A percentile compares a stretch with the other conserved stretches of the same genome.
These are phyloP conservation scores for Apomyelois bistriatella DNA, from an alignment of 2,888 invertebrate species.

Conservation along the genomic window DNA sequence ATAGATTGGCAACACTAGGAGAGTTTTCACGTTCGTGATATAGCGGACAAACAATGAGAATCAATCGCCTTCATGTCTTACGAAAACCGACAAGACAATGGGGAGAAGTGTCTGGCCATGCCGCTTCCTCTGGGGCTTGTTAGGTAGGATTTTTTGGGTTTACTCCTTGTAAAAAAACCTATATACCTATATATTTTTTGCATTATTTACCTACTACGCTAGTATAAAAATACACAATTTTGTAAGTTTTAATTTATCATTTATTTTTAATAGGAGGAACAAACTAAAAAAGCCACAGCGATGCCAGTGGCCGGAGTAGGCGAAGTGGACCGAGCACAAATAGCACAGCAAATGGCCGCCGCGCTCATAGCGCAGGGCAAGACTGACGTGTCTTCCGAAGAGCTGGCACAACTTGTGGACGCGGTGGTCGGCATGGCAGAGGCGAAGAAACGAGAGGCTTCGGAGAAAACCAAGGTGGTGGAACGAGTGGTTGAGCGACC, in stretches of 20 bases:
- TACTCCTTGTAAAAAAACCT: too few relatives aligned
- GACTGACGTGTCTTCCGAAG: constrained; percentile 88
- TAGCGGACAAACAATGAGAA: too few relatives aligned
- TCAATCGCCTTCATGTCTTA: too few relatives aligned
- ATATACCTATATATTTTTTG: too few relatives aligned
- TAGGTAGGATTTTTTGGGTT: too few relatives aligned
- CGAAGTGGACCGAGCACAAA: constrained; percentile 87
- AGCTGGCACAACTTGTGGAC: constrained; percentile 88
- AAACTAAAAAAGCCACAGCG: constrained; percentile 48
- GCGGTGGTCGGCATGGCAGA: constrained; percentile 83
- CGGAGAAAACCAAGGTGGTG: constrained; percentile 25
- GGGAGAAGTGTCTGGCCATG: too few relatives aligned
- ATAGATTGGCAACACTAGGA: too few relatives aligned
- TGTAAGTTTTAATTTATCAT: not conserved
- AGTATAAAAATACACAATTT: too few relatives aligned
- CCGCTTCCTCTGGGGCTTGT: too few relatives aligned
- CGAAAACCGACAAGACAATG: too few relatives aligned
- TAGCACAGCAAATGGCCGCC: constrained; percentile 90
- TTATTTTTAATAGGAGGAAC: constrained; percentile 11
- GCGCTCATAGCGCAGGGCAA: constrained; percentile 89
- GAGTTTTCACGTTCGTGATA: too few relatives aligned
- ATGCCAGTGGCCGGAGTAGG: constrained; percentile 87
- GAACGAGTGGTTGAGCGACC: constrained; percentile 24
- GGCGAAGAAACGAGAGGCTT: constrained; percentile 60
- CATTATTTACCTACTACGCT: too few relatives aligned